Evolutionary conservation across 2,113 vertebrate genomes (phyloP), one percentile per base, ranked within the genome.

Genomic region (Sterna hirundo): DNA sequence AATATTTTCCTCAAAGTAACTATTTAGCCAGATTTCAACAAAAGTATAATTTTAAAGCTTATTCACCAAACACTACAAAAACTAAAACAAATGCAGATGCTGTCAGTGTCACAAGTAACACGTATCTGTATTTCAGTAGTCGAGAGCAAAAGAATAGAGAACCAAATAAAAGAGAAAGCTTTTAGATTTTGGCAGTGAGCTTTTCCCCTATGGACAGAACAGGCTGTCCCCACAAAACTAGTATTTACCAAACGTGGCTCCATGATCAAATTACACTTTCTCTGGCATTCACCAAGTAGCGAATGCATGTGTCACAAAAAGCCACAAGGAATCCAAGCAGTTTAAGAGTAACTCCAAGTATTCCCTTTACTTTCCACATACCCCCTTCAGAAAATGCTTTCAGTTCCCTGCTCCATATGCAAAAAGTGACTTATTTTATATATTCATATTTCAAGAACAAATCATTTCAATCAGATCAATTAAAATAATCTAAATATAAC

Each of bases 221-320:
- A 97, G 88, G 79, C 91, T 86, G 95, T 97, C 97, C 92, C 95
- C 91, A 97, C 95, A 97, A 95, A 98, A 98, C 96, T 68, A 96
- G 79, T 95, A 97, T 97, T 98, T 98, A 98, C 95, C 91, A 97
- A 98, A 98, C 13, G 55, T 76, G 86, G 94, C 70, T 97, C 44
- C 62, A 93, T 5, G 92, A 97, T 98, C 97, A 96, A 95, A 96
- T 98, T 97, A 97, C 96, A 98, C 80, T 94, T 97, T 96, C 88
- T 83, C 91, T 95, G 86, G 93, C 90, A 97, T 94, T 93, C 30
- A 80, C 91, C n/a, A 89, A 96, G 92, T 54, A 97, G 75, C 16
- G 47, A 97, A 58, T 92, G 68, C 76, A 96, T 94, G 75, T 96
- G 94, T 97, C 92, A 92, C 71, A 97, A 89, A 94, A 96, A 97